phyloP scores from a whole-genome alignment of 2,797 vertebrate genomes.

The Bradypodion pumilum region DNA sequence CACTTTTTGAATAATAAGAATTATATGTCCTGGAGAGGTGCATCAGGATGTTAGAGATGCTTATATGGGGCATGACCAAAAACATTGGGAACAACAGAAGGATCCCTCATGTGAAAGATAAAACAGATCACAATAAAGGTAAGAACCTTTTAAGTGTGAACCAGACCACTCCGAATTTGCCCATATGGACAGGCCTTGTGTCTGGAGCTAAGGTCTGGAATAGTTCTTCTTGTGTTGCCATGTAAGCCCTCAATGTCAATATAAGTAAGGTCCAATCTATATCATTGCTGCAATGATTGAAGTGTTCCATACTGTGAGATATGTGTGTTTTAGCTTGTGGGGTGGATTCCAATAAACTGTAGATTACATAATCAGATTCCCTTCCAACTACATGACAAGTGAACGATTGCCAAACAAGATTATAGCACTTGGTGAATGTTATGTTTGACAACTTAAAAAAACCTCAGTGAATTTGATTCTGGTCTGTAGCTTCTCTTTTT shows the following conservation, averaged over 20 bases:
- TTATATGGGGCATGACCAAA: too few species aligned
- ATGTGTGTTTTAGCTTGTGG: neutral
- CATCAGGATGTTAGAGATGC: too few species aligned
- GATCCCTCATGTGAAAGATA: too few species aligned
- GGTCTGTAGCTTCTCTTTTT: conserved; percentile 4
- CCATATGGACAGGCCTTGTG: too few species aligned
- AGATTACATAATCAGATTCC: conserved; percentile 6
- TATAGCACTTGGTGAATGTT: neutral
- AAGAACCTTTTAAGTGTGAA: too few species aligned
- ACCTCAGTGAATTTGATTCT: neutral
- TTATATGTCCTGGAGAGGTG: too few species aligned
- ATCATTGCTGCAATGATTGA: neutral
- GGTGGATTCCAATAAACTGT: neutral
- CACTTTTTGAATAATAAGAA: too few species aligned
- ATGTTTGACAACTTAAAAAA: neutral
- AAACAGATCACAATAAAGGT: too few species aligned
- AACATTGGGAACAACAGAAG: too few species aligned
- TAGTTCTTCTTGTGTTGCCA: neutral
- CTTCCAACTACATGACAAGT: neutral
- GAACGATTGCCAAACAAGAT: neutral
- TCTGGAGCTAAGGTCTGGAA: neutral
- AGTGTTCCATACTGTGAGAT: neutral
- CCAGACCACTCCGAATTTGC: too few species aligned
- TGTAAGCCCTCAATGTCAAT: neutral
- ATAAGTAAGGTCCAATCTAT: neutral